Percentiles rank a stretch among this genome's conserved stretches.
phyloP scores from a whole-genome alignment of 30 jellyfish, hydroid and myxozoan species.

The Aurelia aurita region DNA sequence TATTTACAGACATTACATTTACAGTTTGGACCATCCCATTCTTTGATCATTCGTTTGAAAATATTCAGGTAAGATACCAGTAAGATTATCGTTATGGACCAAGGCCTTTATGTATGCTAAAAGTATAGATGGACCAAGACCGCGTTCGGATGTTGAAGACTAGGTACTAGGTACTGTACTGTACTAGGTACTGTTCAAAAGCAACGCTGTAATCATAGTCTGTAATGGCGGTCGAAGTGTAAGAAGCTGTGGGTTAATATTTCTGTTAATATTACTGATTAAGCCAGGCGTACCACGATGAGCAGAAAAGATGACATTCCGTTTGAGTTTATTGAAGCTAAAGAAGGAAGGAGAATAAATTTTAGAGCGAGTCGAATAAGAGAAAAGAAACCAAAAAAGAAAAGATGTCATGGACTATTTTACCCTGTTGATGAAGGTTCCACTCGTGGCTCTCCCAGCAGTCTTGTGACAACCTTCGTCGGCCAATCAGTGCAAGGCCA shows the following conservation, averaged over 20 bases:
- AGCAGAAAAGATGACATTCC: neutral
- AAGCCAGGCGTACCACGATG: neutral
- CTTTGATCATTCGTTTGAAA: too few species aligned
- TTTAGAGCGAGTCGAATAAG: neutral
- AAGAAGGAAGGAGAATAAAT: neutral
- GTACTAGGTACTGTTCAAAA: too few species aligned
- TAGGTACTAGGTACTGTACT: too few species aligned
- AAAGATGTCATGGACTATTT: neutral
- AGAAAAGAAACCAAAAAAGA: neutral
- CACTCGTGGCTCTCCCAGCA: conserved; percentile 2
- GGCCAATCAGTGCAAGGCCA: neutral
- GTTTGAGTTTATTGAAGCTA: neutral
- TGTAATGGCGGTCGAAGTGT: neutral
- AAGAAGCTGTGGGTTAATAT: too few species aligned
- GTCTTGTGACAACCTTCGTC: neutral
- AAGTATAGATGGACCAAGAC: neutral
- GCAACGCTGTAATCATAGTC: neutral
- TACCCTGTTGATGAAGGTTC: neutral
- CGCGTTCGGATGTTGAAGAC: neutral
- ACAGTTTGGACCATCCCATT: too few species aligned
- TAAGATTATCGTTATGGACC: neutral
- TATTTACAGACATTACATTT: too few species aligned
- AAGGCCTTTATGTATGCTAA: neutral
- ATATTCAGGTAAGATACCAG: neutral
- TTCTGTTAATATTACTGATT: too few species aligned